phyloP scores from a whole-genome alignment of 1,140 invertebrate species.

The Muscidifurax raptorellus region DNA sequence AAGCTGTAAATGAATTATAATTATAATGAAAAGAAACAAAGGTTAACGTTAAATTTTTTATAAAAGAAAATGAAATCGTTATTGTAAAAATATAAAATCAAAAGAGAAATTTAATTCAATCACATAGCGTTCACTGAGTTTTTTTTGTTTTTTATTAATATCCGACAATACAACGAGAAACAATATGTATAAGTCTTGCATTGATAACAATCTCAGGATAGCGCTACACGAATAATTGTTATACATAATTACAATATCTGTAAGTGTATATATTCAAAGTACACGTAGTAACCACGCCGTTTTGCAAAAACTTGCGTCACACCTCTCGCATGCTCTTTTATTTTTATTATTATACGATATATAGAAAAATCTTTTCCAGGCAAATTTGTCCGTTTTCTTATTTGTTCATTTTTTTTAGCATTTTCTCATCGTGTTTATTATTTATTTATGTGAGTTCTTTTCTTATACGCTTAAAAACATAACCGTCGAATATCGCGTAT shows the following conservation, averaged over 20 bases:
- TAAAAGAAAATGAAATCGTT: background rate
- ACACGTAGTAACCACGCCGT: conserved; percentile 48
- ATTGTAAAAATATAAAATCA: background rate
- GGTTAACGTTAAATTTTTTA: background rate
- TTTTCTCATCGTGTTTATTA: background rate
- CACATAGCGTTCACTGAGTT: conserved; percentile 23
- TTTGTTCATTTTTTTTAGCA: conserved; percentile 6
- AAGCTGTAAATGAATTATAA: no score
- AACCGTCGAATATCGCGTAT: conserved; percentile 37
- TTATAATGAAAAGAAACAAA: no score
- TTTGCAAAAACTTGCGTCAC: conserved; percentile 44
- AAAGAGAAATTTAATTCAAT: conserved; percentile 31
- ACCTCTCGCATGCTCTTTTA: conserved; percentile 31
- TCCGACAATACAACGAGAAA: conserved; percentile 66
- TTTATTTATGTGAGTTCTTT: conserved; percentile 23
- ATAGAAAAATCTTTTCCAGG: conserved; percentile 48
- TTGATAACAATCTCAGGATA: conserved; percentile 62
- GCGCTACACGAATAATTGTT: conserved; percentile 56
- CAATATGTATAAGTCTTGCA: conserved; percentile 66
- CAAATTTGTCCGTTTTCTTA: conserved; percentile 29
- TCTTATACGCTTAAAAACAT: conserved; percentile 27
- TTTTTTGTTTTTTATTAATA: conserved; percentile 59
- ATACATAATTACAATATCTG: conserved; percentile 53
- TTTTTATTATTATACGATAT: conserved; percentile 36
- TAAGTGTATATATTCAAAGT: conserved; percentile 51